Evolutionary conservation across 1,140 invertebrate species (phyloP).

Genomic region (Drosophila busckii): DNA sequence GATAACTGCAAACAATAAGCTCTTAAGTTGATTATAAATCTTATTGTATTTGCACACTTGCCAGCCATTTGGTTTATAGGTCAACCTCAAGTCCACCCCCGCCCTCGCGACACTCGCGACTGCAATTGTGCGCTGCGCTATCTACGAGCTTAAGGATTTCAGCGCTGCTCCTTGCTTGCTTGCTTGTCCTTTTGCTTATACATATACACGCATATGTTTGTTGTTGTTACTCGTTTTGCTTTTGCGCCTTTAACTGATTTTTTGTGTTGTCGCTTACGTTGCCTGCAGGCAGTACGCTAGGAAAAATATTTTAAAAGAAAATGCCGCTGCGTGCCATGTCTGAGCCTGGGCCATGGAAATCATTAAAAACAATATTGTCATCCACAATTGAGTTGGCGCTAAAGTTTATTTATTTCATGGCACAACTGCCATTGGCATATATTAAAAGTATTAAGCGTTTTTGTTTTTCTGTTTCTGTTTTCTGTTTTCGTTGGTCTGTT

Average conservation of each 20-base stretch:
- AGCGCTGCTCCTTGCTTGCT: neutral
- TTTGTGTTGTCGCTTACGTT: constrained; percentile 7
- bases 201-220: constrained; percentile 60
- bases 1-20: constrained; percentile 24
- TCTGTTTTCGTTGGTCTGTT: neutral
- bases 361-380: constrained; percentile 71
- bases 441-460: constrained; percentile 7
- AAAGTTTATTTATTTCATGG: constrained; percentile 64
- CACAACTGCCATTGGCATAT: constrained; percentile 7
- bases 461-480: constrained; percentile 6
- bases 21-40: constrained; percentile 34
- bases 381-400: constrained; percentile 53
- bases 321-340: constrained; percentile 13
- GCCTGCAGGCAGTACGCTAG: constrained; percentile 35
- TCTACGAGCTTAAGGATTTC: neutral
- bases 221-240: constrained; percentile 21
- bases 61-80: constrained; percentile 33
- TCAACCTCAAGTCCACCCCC: constrained; percentile 10
- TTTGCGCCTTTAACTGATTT: constrained; percentile 3
- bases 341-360: constrained; percentile 47
- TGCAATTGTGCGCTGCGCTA: no score
- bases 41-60: constrained; percentile 16
- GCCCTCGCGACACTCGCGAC: no score
- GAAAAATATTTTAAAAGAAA: constrained; percentile 41
- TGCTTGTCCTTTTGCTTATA: constrained; percentile 11